phyloP scores from a whole-genome alignment of 2,113 vertebrate species.

The Camelus dromedarius region DNA sequence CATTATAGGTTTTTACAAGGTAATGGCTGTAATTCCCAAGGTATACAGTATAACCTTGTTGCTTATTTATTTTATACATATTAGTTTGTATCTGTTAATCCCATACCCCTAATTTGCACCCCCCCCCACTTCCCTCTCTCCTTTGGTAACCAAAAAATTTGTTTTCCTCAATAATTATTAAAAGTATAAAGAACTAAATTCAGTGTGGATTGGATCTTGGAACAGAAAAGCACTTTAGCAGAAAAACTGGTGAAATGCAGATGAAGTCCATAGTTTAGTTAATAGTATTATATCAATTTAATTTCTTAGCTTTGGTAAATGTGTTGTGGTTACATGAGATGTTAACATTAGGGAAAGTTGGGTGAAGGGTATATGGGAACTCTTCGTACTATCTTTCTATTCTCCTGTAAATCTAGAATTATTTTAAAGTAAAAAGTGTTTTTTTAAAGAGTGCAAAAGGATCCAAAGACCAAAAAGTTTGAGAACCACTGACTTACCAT shows the following conservation, averaged over 20 bases:
- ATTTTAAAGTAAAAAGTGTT: not conserved
- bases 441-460: not conserved
- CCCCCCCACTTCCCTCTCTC: not conserved
- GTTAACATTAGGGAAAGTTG: not conserved
- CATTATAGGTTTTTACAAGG: not conserved
- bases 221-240: not conserved
- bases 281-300: not conserved
- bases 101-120: not conserved
- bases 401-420: not conserved
- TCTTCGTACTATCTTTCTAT: not conserved
- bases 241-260: not conserved
- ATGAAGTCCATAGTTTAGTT: not conserved
- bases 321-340: not conserved
- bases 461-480: not conserved
- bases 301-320: not conserved
- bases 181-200: not conserved
- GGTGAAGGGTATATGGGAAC: not conserved
- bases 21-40: not conserved
- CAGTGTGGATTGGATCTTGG: not conserved
- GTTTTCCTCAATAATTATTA: not conserved
- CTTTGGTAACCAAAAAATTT: not conserved
- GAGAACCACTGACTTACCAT: not conserved
- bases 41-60: not conserved
- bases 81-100: not conserved
- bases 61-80: not conserved